phyloP scores from a whole-genome alignment of 2,113 vertebrate species.

The Dasyprocta punctata region DNA sequence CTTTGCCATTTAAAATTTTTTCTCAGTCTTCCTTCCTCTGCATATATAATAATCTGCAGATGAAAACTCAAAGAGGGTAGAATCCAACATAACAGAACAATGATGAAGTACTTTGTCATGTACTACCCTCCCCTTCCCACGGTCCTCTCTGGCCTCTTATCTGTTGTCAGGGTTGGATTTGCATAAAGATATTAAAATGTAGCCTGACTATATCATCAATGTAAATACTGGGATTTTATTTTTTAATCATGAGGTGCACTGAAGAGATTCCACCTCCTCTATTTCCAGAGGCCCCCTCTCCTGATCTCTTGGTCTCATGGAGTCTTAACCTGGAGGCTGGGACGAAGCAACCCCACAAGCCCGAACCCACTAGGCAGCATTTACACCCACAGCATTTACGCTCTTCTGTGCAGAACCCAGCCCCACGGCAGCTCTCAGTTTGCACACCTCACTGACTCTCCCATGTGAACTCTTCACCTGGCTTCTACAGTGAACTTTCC shows the following conservation, averaged over 20 bases:
- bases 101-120: not conserved
- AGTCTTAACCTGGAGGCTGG: not conserved
- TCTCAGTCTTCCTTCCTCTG: not conserved
- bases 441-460: not conserved
- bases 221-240: not conserved
- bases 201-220: not conserved
- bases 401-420: not conserved
- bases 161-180: not conserved
- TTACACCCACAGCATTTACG: not conserved
- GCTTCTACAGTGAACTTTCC: not conserved
- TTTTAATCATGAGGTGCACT: not conserved
- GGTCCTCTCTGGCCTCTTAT: not conserved
- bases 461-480: not conserved
- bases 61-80: not conserved
- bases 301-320: not conserved
- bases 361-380: not conserved
- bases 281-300: not conserved
- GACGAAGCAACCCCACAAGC: not conserved
- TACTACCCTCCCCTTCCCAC: not conserved
- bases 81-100: not conserved
- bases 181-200: not conserved
- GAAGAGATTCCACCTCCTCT: not conserved
- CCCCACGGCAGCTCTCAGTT: not conserved
- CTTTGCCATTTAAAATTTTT: not conserved
- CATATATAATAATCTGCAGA: not conserved